Percentiles rank a stretch among this genome's conserved stretches.
These are phyloP conservation scores for Aspidiotus destructor DNA, from an alignment of 2,888 invertebrate species.

Conservation along the genomic window DNA sequence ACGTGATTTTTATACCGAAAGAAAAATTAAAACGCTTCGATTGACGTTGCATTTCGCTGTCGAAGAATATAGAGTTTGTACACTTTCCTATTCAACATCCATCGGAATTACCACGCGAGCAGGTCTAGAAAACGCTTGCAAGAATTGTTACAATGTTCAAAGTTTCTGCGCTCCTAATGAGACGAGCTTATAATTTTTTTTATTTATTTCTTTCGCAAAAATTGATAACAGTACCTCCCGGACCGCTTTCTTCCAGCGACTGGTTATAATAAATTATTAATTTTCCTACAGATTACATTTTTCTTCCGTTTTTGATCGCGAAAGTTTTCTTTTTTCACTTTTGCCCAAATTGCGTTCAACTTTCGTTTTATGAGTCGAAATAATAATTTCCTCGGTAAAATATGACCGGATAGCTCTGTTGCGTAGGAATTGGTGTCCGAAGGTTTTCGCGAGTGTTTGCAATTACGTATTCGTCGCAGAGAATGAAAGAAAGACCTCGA, in stretches of 20 bases:
- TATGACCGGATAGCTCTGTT: neutral
- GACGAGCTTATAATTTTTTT: neutral
- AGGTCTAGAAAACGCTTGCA: no score
- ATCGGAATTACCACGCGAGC: no score
- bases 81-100: neutral
- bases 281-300: constrained; percentile 6
- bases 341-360: neutral
- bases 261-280: constrained; percentile 12
- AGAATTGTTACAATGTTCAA: no score
- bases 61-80: neutral
- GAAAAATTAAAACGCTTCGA: constrained; percentile 1
- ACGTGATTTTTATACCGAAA: constrained; percentile 6
- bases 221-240: neutral
- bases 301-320: constrained; percentile 10
- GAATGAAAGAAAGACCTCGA: neutral
- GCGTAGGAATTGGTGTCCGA: neutral
- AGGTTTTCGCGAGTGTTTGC: neutral
- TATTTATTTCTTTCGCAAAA: neutral
- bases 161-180: neutral
- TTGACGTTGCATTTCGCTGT: neutral
- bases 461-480: constrained; percentile 1
- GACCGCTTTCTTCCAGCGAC: neutral
- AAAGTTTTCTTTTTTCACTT: constrained; percentile 6
- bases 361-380: neutral
- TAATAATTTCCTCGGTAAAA: constrained; percentile 7